A percentile compares a stretch with the other conserved stretches of the same genome.
phyloP scores from a whole-genome alignment of 2,113 vertebrate genomes.

The Azemiops feae region DNA sequence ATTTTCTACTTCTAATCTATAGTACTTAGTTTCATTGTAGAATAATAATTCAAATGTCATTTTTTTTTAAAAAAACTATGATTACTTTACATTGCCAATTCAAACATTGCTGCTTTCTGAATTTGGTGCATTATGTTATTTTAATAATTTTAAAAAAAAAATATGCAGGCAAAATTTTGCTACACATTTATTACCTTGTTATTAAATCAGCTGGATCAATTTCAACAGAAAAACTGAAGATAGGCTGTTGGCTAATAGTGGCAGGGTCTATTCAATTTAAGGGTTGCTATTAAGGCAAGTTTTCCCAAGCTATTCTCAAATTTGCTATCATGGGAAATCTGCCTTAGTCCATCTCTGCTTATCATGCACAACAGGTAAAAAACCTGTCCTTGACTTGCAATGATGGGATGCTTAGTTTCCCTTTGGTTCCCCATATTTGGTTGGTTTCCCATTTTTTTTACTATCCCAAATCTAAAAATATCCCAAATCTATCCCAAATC shows the following conservation, averaged over 20 bases:
- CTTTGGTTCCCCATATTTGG: background rate
- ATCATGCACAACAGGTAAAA: background rate
- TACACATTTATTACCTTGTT: background rate
- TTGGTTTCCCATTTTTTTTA: background rate
- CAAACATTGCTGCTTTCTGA: background rate
- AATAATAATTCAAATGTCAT: too few species aligned
- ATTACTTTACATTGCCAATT: background rate
- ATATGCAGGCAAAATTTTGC: background rate
- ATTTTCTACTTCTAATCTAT: background rate
- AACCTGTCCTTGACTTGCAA: background rate
- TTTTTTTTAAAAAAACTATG: background rate
- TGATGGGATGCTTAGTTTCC: background rate
- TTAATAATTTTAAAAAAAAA: background rate
- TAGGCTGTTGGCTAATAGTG: background rate
- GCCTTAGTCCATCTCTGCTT: background rate
- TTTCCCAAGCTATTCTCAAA: background rate
- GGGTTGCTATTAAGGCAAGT: background rate
- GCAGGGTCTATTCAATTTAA: background rate
- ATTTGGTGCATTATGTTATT: background rate
- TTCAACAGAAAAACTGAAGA: background rate
- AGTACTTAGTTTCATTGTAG: background rate
- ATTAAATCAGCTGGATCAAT: background rate
- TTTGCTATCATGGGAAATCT: background rate
- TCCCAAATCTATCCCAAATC: background rate
- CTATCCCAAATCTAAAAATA: background rate